Evolutionary conservation across 2,113 vertebrate species (phyloP).

Genomic region (Hemicordylus capensis): DNA sequence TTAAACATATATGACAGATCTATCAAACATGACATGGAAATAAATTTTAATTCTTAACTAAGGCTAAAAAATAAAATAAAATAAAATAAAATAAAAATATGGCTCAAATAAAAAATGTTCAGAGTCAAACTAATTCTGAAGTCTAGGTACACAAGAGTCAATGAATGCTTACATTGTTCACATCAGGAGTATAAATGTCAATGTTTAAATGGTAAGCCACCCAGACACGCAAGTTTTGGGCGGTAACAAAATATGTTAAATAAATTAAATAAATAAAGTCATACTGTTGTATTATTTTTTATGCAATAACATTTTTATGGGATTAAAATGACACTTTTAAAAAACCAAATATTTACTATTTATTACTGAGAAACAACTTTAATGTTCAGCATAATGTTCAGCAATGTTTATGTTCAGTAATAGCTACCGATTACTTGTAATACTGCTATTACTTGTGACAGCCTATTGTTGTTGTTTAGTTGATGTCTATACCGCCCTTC

Average conservation of each 20-base stretch:
- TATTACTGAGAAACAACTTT: not conserved
- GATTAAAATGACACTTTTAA: not conserved
- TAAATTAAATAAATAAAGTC: no score
- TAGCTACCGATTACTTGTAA: no score
- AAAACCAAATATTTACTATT: not conserved
- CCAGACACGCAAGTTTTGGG: no score
- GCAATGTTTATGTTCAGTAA: no score
- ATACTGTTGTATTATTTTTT: no score
- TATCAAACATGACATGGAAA: not conserved
- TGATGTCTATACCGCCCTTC: no score
- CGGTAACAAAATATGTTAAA: no score
- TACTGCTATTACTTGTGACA: not conserved
- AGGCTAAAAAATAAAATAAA: not conserved
- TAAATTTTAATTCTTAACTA: not conserved
- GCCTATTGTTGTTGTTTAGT: no score
- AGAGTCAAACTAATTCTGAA: rapidly evolving
- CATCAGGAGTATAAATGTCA: no score
- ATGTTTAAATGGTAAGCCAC: no score
- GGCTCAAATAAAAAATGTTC: rapidly evolving
- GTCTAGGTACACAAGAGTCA: rapidly evolving
- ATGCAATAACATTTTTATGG: not conserved
- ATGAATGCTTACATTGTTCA: rapidly evolving
- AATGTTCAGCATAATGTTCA: no score
- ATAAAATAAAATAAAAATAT: no score
- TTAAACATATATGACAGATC: not conserved